These are phyloP conservation scores for Patagioenas fasciata DNA, from an alignment of 2,113 vertebrate species.

Conservation along the genomic window DNA sequence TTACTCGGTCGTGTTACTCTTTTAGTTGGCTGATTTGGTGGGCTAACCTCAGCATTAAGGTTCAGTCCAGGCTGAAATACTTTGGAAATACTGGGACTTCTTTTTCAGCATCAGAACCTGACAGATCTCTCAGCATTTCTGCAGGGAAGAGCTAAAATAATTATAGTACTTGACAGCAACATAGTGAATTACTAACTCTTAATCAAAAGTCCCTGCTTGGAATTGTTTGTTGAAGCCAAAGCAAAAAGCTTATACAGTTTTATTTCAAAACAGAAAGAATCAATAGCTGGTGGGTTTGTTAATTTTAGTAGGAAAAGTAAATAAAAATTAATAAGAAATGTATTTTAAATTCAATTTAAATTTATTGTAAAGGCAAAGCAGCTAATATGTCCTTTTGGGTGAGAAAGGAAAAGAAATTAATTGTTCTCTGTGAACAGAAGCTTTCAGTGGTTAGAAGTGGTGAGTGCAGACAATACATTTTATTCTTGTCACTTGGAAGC, in stretches of 20 bases:
- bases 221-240: background rate
- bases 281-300: background rate
- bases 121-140: background rate
- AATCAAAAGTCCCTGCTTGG: background rate
- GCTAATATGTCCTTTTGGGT: background rate
- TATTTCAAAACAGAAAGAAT: background rate
- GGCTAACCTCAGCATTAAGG: background rate
- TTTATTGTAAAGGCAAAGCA: background rate
- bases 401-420: background rate
- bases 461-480: background rate
- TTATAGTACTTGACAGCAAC: background rate
- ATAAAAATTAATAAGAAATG: background rate
- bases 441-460: background rate
- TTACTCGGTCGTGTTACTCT: background rate
- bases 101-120: background rate
- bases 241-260: background rate
- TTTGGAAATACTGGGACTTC: background rate
- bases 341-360: background rate
- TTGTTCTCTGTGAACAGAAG: background rate
- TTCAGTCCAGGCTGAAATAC: background rate
- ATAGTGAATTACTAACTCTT: background rate
- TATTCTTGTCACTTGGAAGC: constrained; percentile 32
- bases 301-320: background rate
- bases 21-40: background rate
- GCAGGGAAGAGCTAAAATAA: background rate